Conservation (phyloP, 1,140 invertebrate species). For the Lithobius niger region DNA sequence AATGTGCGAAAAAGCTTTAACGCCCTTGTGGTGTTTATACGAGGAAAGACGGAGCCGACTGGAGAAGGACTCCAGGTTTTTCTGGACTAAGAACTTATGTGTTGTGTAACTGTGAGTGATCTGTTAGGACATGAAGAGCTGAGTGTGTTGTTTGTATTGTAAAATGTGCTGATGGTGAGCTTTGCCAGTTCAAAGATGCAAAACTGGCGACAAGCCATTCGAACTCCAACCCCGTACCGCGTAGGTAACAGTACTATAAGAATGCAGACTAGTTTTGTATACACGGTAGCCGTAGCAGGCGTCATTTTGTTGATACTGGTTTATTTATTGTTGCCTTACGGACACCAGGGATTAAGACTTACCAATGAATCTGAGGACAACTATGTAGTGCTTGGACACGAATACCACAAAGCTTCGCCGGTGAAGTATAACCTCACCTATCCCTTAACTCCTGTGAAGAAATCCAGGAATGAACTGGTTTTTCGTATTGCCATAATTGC, state of each 20-base stretch:
- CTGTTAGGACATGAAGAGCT: no score
- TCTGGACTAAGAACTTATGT: no score
- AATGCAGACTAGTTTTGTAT: conserved; percentile 60
- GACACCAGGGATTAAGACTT: conserved; percentile 9
- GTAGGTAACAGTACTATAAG: conserved; percentile 68
- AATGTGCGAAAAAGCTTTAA: no score
- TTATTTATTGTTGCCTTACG: conserved; percentile 38
- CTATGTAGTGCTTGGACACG: conserved; percentile 13
- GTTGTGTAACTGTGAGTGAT: no score
- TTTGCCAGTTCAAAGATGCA: no score
- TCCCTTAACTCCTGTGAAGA: conserved; percentile 57
- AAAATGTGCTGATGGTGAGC: no score
- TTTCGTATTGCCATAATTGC: conserved; percentile 78
- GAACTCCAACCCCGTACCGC: conserved; percentile 64
- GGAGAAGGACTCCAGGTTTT: no score
- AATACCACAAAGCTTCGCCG: conserved; percentile 16
- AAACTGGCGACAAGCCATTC: conserved; percentile 73
- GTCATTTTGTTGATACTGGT: conserved; percentile 39
- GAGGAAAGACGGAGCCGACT: no score
- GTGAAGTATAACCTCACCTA: conserved; percentile 82
- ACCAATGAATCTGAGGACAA: conserved; percentile 12
- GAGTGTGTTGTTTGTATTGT: no score
- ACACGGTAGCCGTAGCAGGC: conserved; percentile 45
- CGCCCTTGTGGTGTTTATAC: no score
- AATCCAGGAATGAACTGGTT: conserved; percentile 43